phyloP scores from a whole-genome alignment of 2,797 vertebrate species.

The Hippocampus kuda region DNA sequence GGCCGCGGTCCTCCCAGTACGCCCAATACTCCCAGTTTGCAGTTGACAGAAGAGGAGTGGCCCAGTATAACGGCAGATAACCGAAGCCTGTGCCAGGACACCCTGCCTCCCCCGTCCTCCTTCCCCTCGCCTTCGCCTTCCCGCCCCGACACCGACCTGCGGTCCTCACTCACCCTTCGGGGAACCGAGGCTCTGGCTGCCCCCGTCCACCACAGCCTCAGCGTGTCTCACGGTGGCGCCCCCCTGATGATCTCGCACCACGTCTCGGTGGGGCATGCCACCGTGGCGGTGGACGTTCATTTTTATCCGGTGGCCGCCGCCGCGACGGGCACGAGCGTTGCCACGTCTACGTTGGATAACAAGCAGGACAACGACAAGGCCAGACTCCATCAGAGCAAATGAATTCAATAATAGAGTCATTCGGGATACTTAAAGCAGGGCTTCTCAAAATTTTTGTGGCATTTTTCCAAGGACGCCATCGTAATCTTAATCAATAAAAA shows the following conservation, averaged over 20 bases:
- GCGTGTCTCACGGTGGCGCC: slow-evolving; percentile 53
- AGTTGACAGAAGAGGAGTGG: slow-evolving; percentile 63
- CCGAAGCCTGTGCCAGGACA: slow-evolving; percentile 42
- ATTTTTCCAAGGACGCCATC: no score
- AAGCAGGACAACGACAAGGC: slow-evolving; percentile 46
- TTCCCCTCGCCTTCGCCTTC: slow-evolving; percentile 42
- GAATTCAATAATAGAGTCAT: neutral
- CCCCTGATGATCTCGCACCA: slow-evolving; percentile 64
- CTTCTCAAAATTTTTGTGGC: neutral
- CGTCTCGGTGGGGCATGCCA: slow-evolving; percentile 61
- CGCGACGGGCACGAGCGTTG: slow-evolving; percentile 50
- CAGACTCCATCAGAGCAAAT: slow-evolving; percentile 15
- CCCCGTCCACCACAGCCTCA: slow-evolving; percentile 66
- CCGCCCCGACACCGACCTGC: slow-evolving; percentile 48
- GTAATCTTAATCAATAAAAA: no score
- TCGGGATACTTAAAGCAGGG: neutral
- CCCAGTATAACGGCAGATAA: slow-evolving; percentile 37
- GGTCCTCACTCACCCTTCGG: slow-evolving; percentile 61
- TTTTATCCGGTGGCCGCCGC: slow-evolving; percentile 57
- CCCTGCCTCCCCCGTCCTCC: slow-evolving; percentile 42
- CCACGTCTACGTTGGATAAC: slow-evolving; percentile 30
- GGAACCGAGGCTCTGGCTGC: slow-evolving; percentile 38
- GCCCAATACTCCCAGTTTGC: slow-evolving; percentile 60
- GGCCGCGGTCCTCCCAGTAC: slow-evolving; percentile 43
- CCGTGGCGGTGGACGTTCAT: slow-evolving; percentile 67